These are phyloP conservation scores for Gonocerus acuteangulatus DNA, from an alignment of 2,888 invertebrate genomes.

Conservation along the genomic window DNA sequence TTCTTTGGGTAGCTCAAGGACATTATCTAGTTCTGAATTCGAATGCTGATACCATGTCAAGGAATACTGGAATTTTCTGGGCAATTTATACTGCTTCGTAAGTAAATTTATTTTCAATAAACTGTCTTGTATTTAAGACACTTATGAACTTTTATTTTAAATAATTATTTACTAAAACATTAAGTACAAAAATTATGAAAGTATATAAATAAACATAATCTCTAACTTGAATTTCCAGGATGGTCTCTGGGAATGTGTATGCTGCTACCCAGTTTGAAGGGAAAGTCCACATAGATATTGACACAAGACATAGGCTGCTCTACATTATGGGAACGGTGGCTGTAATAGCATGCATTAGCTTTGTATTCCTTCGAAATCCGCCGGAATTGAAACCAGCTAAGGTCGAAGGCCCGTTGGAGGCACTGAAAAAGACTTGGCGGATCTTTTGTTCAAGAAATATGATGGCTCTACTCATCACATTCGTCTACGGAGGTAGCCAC, in stretches of 20 bases:
- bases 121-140: too few relatives aligned
- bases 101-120: constrained; percentile 30
- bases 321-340: constrained; percentile 30
- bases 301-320: constrained; percentile 31
- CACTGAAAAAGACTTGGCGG: constrained; percentile 63
- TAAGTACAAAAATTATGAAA: too few relatives aligned
- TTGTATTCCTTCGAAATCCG: constrained; percentile 55
- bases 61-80: constrained; percentile 37
- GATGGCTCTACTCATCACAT: constrained; percentile 72
- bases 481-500: constrained; percentile 75
- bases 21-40: constrained; percentile 35
- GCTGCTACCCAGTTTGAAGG: constrained; percentile 31
- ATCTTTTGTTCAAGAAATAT: constrained; percentile 76
- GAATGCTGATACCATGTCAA: constrained; percentile 29
- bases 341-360: constrained; percentile 45
- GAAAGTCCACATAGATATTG: constrained; percentile 32
- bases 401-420: constrained; percentile 51
- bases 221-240: too few relatives aligned
- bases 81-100: constrained; percentile 35
- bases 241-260: constrained; percentile 33
- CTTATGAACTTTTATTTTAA: too few relatives aligned
- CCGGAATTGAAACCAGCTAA: constrained; percentile 43
- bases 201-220: too few relatives aligned
- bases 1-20: constrained; percentile 37
- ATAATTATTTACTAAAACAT: too few relatives aligned